A percentile compares a stretch with the other conserved stretches of the same genome.
phyloP scores from a whole-genome alignment of 2,888 invertebrate genomes.

The Melanotus villosus region DNA sequence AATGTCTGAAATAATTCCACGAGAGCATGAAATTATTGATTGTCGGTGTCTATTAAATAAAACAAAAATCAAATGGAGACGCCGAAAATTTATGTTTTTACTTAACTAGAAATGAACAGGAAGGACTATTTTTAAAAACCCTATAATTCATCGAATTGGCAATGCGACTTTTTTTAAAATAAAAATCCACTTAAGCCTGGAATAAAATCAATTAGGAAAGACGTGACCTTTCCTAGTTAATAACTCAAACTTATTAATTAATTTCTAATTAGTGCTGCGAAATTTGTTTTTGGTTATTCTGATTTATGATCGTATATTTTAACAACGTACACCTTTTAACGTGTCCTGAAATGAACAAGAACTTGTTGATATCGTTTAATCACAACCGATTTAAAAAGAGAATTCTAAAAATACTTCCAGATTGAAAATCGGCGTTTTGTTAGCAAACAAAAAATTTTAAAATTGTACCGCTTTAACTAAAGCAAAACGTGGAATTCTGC shows the following conservation, averaged over 20 bases:
- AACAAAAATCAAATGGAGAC: too few species aligned
- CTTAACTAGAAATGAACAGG: too few species aligned
- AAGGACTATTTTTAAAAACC: too few species aligned
- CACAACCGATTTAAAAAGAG: too few species aligned
- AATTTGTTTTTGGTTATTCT: not conserved
- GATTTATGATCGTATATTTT: conserved; percentile 3
- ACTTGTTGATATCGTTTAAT: too few species aligned
- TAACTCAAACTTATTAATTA: not conserved
- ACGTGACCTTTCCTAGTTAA: not conserved
- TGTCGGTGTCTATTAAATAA: too few species aligned
- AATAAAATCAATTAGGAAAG: not conserved
- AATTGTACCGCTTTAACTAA: conserved; percentile 1
- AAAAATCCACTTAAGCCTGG: not conserved
- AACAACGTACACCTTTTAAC: not conserved
- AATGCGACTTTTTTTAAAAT: not conserved
- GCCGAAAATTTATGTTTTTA: too few species aligned
- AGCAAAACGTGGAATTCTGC: conserved; percentile 11
- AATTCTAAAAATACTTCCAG: too few species aligned
- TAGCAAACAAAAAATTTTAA: not conserved
- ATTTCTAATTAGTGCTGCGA: not conserved
- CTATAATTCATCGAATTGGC: too few species aligned
- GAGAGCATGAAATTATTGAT: too few species aligned
- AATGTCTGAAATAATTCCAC: too few species aligned
- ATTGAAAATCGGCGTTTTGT: not conserved
- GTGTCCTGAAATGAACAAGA: not conserved